A percentile compares a stretch with the other conserved stretches of the same genome.
These are phyloP conservation scores for Teleiodes luculella DNA, from an alignment of 2,888 invertebrate species.

Conservation along the genomic window DNA sequence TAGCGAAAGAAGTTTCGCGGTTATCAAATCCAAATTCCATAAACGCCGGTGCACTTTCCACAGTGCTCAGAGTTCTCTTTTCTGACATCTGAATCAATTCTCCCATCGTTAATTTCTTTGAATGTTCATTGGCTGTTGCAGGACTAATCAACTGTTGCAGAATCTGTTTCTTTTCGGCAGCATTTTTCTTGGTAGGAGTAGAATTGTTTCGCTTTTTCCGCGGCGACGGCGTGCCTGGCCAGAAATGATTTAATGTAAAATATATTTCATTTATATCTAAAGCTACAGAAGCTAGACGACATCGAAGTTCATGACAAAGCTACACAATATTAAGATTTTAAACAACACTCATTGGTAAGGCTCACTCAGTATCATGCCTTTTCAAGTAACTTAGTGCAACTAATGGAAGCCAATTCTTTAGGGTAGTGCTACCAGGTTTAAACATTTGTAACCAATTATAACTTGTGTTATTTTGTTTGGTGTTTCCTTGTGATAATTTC, in stretches of 20 bases:
- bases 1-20: slow-evolving; percentile 81
- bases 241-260: slow-evolving; percentile 26
- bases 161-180: slow-evolving; percentile 88
- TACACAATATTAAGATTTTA: slow-evolving; percentile 41
- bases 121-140: slow-evolving; percentile 79
- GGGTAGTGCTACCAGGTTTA: slow-evolving; percentile 22
- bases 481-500: slow-evolving; percentile 3
- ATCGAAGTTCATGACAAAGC: slow-evolving; percentile 54
- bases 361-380: slow-evolving; percentile 48
- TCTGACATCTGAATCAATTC: slow-evolving; percentile 87
- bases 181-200: slow-evolving; percentile 86
- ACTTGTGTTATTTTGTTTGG: slow-evolving; percentile 9
- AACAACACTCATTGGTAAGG: slow-evolving; percentile 34
- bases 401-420: slow-evolving; percentile 70
- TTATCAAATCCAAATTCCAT: slow-evolving; percentile 69
- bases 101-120: slow-evolving; percentile 83
- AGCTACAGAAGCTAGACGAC: slow-evolving; percentile 52
- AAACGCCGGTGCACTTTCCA: slow-evolving; percentile 71
- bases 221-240: slow-evolving; percentile 85
- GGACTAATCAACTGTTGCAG: slow-evolving; percentile 87
- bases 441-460: slow-evolving; percentile 15
- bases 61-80: slow-evolving; percentile 68
- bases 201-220: slow-evolving; percentile 89
- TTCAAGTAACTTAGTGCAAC: slow-evolving; percentile 44
- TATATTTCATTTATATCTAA: slow-evolving; percentile 13